These are phyloP conservation scores for Camponotus floridanus DNA, from an alignment of 1,140 invertebrate genomes.

Conservation along the genomic window DNA sequence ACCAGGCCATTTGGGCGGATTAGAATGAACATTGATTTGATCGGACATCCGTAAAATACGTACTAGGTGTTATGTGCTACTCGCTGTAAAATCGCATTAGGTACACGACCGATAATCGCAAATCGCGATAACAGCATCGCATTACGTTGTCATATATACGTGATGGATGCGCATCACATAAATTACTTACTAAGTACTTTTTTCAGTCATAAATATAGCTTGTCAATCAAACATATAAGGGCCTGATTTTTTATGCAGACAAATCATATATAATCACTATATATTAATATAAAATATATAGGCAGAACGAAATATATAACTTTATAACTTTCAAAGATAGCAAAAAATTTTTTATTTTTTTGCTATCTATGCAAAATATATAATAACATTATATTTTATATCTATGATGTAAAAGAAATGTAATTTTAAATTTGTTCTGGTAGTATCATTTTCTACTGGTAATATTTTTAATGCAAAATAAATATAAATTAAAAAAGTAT, in stretches of 20 bases:
- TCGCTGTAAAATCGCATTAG: constrained; percentile 63
- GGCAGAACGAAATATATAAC: too few relatives aligned
- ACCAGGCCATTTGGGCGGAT: constrained; percentile 42
- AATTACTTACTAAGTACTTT: neutral
- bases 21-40: constrained; percentile 54
- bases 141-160: constrained; percentile 7
- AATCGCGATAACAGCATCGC: constrained; percentile 63
- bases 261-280: neutral
- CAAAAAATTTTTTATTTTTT: too few relatives aligned
- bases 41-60: constrained; percentile 66
- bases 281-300: neutral
- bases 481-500: too few relatives aligned
- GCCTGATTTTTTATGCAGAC: neutral
- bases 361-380: too few relatives aligned
- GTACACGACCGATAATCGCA: constrained; percentile 65
- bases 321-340: too few relatives aligned
- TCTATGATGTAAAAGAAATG: too few relatives aligned
- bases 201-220: neutral
- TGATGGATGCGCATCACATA: neutral
- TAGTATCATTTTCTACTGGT: too few relatives aligned
- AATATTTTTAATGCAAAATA: too few relatives aligned
- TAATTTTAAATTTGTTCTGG: too few relatives aligned
- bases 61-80: constrained; percentile 59
- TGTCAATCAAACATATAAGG: neutral
- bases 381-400: too few relatives aligned